Conservation (phyloP, 2,888 invertebrate species). For the Tipula vernalis region DNA sequence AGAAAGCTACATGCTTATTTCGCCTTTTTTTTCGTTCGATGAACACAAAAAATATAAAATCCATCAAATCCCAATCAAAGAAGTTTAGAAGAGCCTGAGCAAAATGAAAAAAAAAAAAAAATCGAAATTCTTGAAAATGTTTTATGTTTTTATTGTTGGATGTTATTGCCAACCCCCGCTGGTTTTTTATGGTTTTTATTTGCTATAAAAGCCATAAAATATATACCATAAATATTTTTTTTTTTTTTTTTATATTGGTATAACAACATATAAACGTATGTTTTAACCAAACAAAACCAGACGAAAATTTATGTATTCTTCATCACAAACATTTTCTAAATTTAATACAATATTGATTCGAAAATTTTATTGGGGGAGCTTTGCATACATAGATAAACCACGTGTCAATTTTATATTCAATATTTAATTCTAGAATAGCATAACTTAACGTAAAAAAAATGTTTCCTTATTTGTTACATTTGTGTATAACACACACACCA, state of each 20-base stretch:
- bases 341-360: background rate
- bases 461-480: too few relatives aligned
- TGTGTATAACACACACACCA: too few relatives aligned
- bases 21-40: background rate
- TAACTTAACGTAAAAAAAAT: too few relatives aligned
- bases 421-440: too few relatives aligned
- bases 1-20: background rate
- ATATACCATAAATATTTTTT: background rate
- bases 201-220: background rate
- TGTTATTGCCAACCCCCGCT: background rate
- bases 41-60: background rate
- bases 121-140: background rate
- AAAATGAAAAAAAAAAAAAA: background rate
- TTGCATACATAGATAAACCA: background rate
- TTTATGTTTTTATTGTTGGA: background rate
- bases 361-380: background rate
- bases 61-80: constrained; percentile 4
- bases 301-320: background rate
- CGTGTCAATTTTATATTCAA: background rate
- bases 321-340: background rate
- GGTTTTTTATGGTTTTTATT: background rate
- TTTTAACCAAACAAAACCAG: background rate
- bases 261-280: background rate
- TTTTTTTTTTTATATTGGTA: background rate
- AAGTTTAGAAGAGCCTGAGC: background rate